These are phyloP conservation scores for Chrysocyon brachyurus DNA, from an alignment of 2,797 vertebrate genomes.

Conservation along the genomic window DNA sequence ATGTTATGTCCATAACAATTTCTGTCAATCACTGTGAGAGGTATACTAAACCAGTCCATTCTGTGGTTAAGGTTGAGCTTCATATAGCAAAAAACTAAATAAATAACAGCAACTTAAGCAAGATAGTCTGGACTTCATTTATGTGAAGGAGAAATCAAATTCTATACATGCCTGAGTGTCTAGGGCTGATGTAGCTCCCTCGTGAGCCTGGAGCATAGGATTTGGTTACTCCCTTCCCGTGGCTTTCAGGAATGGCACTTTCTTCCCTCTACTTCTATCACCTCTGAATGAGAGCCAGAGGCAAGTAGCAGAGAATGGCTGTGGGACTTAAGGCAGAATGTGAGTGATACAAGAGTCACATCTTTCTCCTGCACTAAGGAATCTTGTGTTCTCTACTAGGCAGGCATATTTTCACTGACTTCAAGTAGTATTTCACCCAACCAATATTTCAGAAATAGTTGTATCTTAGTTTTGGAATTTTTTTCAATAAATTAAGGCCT, in stretches of 20 bases:
- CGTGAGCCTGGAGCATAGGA: not conserved
- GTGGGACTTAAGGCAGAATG: not conserved
- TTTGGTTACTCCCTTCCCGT: not conserved
- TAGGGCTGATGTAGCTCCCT: not conserved
- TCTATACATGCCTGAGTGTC: not conserved
- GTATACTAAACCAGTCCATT: not conserved
- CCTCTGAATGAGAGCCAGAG: not conserved
- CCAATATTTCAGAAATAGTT: not conserved
- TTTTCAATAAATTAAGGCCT: not conserved
- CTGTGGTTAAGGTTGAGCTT: not conserved
- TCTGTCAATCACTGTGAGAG: not conserved
- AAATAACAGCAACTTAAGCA: not conserved
- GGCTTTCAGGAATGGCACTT: accelerated
- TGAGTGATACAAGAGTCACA: not conserved
- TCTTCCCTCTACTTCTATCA: not conserved
- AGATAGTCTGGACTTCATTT: not conserved
- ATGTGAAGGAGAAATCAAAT: not conserved
- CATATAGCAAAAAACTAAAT: not conserved
- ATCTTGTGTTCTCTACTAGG: not conserved
- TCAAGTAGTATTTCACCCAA: not conserved
- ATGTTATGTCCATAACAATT: not conserved
- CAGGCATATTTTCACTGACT: not conserved
- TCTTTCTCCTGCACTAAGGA: not conserved
- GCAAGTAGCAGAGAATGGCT: not conserved
- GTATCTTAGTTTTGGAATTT: not conserved